A percentile compares a stretch with the other conserved stretches of the same genome.
phyloP scores from a whole-genome alignment of 2,797 vertebrate species.

The Nannoperca australis region DNA sequence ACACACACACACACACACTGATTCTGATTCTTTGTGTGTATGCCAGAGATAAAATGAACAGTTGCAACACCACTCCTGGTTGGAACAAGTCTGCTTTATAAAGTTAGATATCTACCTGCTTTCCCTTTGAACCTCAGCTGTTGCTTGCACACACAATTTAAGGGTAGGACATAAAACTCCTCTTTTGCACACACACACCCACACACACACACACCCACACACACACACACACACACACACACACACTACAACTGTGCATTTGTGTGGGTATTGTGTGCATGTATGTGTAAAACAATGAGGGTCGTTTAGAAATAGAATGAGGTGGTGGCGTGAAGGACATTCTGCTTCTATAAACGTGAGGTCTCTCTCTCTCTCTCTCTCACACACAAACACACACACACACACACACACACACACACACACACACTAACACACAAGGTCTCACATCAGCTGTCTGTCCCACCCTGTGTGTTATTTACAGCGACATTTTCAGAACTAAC shows the following conservation, averaged over 20 bases:
- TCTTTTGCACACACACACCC: background rate
- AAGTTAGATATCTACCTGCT: constrained; percentile 6
- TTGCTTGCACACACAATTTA: background rate
- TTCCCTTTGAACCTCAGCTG: constrained; percentile 21
- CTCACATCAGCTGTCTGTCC: constrained; percentile 61
- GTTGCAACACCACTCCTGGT: background rate
- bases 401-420: constrained; percentile 28
- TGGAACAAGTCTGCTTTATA: background rate
- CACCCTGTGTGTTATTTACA: constrained; percentile 75
- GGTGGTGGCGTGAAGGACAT: constrained; percentile 70
- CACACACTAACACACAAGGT: constrained; percentile 54
- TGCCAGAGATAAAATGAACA: background rate
- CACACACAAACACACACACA: constrained; percentile 19
- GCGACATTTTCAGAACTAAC: constrained; percentile 53
- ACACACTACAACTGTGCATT: background rate
- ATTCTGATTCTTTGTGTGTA: constrained; percentile 2
- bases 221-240: too few species aligned
- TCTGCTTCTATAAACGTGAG: constrained; percentile 62
- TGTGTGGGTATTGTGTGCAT: constrained; percentile 19
- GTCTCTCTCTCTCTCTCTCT: background rate
- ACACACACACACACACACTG: constrained; percentile 28
- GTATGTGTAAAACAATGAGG: constrained; percentile 31
- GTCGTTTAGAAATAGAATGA: constrained; percentile 53
- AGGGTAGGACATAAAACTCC: background rate
- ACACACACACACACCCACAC: too few species aligned